phyloP scores from a whole-genome alignment of 1,140 invertebrate genomes.

The Ceratina japonica region DNA sequence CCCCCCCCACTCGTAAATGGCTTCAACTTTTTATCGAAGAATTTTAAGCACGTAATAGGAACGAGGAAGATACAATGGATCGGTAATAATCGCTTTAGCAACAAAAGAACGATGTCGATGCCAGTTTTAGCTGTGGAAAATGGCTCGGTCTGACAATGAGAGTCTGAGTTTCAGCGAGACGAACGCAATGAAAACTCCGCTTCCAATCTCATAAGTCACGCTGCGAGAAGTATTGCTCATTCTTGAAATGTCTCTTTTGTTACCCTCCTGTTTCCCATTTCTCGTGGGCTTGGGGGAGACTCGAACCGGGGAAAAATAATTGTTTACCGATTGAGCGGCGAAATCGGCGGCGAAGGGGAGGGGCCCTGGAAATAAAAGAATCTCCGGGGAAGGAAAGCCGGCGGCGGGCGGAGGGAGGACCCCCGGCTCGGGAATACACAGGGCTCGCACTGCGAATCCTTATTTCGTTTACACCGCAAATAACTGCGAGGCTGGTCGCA shows the following conservation, averaged over 20 bases:
- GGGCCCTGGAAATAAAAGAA: not conserved
- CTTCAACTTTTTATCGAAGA: not conserved
- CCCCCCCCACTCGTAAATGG: too few relatives aligned
- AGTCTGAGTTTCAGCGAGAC: slow-evolving; percentile 7
- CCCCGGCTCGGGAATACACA: too few relatives aligned
- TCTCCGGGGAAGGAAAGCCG: not conserved
- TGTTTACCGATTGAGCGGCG: slow-evolving; percentile 52
- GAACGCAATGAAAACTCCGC: slow-evolving; percentile 21
- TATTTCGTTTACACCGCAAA: slow-evolving; percentile 65
- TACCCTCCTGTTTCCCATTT: slow-evolving; percentile 27
- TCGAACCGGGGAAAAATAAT: slow-evolving; percentile 51
- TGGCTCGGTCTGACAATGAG: not conserved
- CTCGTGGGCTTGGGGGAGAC: not conserved
- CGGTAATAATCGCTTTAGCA: not conserved
- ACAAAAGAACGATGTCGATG: slow-evolving; percentile 15
- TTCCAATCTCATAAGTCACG: slow-evolving; percentile 45
- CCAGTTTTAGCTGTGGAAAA: not conserved
- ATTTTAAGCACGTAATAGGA: not conserved
- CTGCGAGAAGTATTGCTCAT: slow-evolving; percentile 49
- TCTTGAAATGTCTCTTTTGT: slow-evolving; percentile 46
- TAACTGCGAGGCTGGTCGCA: slow-evolving; percentile 44
- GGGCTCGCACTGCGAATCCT: slow-evolving; percentile 29
- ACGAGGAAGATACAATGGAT: not conserved
- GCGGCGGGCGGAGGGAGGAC: not conserved
- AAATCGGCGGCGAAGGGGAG: slow-evolving; percentile 4